Evolutionary conservation across 2,797 vertebrate species (phyloP), one percentile per base, ranked within the genome.

Genomic region (Phyllotis vaccarum): DNA sequence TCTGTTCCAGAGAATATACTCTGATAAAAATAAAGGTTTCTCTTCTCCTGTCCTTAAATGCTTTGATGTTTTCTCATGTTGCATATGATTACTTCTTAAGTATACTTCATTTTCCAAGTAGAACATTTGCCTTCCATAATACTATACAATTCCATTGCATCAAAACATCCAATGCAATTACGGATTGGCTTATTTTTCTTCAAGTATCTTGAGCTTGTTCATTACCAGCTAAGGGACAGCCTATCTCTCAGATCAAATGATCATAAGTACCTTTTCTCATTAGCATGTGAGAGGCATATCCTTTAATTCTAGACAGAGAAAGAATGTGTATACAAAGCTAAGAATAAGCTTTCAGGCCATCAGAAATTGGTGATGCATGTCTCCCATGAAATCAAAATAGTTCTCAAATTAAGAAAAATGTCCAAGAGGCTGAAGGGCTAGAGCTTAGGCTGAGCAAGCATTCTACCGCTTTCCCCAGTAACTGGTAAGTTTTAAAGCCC

Each of bases 111-210:
- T 86, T 85, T 46, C 89, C 86, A 90, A 60, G 19, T 52, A 72
- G 60, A 52, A 10, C 14, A 81, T 78, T 78, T 91, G 91, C 31
- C 72, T 82, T 86, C 27, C 37, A 83, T 89, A 93, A 62, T 81
- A 54, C 8, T 58, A 5, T 60, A 24, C 62, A 68, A 52, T 79
- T 93, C 37, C 24, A 82, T 16, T 62, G 58, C 49, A 90, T 54
- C 82, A 76, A 76, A 74, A 89, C 17, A 66, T 3, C 14, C 16
- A 43, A 13, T 79, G 21, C 56, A 86, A 66, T 95, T 83, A 90
- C 9, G 29, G 19, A 83, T 14, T 89, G 22, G 70, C 87, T 91
- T 86, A 89, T 86, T 88, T 90, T 83, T 89, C 89, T 91, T 91
- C 68, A 74, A 72, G 43, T 89, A 75, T 76, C 72, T 72, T 83